phyloP scores from a whole-genome alignment of 2,888 invertebrate species.

The Ochropleura leucogaster region DNA sequence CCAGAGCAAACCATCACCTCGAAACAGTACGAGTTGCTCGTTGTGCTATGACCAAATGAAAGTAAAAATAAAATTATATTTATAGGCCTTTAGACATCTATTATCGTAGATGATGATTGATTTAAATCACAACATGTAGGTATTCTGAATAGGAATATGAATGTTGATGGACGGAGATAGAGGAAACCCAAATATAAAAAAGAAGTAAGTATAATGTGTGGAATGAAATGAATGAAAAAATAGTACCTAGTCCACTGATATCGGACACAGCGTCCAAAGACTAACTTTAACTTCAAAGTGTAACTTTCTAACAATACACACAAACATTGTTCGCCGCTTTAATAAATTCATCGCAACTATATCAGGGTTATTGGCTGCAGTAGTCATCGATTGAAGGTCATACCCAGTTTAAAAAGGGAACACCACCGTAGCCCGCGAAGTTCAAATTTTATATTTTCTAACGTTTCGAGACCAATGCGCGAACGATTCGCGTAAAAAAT shows the following conservation, averaged over 20 bases:
- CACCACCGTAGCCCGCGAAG: too few species aligned
- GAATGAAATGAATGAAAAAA: background rate
- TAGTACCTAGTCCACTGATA: background rate
- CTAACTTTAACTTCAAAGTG: too few species aligned
- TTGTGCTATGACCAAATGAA: slow-evolving; percentile 75
- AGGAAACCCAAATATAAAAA: too few species aligned
- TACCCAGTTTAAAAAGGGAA: too few species aligned
- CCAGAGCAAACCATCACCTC: slow-evolving; percentile 89
- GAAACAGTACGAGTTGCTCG: slow-evolving; percentile 92
- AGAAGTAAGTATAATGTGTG: background rate
- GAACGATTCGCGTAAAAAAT: too few species aligned
- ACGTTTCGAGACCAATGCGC: too few species aligned
- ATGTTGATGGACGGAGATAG: background rate
- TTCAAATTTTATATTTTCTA: too few species aligned
- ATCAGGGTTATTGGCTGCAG: background rate
- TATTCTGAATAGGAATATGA: background rate
- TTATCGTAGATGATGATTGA: background rate
- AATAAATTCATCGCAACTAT: too few species aligned
- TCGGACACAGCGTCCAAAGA: background rate
- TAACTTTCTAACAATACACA: background rate
- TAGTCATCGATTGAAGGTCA: background rate
- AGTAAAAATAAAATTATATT: slow-evolving; percentile 13
- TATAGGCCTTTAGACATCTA: background rate
- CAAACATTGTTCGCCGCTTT: background rate
- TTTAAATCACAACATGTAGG: background rate